These are phyloP conservation scores for Phataginus tetradactyla DNA, from an alignment of 2,797 vertebrate genomes.

Conservation along the genomic window DNA sequence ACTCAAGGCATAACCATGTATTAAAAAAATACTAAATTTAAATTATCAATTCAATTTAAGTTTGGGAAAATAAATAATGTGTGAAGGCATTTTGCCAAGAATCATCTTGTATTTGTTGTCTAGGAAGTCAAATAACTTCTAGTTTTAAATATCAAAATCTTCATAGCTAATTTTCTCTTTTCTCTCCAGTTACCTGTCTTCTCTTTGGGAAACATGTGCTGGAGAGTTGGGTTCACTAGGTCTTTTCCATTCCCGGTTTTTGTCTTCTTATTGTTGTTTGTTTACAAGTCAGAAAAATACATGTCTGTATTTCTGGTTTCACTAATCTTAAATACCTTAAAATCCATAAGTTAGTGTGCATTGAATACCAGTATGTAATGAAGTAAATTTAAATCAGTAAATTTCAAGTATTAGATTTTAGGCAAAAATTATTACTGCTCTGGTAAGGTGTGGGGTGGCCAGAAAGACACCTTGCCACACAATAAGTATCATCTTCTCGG, in stretches of 20 bases:
- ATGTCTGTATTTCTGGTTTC: not conserved
- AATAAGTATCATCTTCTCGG: not conserved
- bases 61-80: not conserved
- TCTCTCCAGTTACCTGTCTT: not conserved
- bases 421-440: not conserved
- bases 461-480: not conserved
- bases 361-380: not conserved
- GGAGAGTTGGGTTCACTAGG: not conserved
- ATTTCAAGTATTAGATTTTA: not conserved
- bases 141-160: not conserved
- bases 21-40: constrained; percentile 15
- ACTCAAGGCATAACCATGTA: not conserved
- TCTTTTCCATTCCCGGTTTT: not conserved
- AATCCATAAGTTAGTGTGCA: not conserved
- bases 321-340: not conserved
- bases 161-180: not conserved
- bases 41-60: not conserved
- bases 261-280: not conserved
- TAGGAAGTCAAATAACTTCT: not conserved
- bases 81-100: not conserved
- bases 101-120: not conserved
- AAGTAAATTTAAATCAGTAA: not conserved
- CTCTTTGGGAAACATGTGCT: not conserved
- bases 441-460: not conserved
- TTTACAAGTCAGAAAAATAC: no score